Evolutionary conservation across 92 coral and sea anemone species (phyloP).

Genomic region (Palythoa grandiflora): DNA sequence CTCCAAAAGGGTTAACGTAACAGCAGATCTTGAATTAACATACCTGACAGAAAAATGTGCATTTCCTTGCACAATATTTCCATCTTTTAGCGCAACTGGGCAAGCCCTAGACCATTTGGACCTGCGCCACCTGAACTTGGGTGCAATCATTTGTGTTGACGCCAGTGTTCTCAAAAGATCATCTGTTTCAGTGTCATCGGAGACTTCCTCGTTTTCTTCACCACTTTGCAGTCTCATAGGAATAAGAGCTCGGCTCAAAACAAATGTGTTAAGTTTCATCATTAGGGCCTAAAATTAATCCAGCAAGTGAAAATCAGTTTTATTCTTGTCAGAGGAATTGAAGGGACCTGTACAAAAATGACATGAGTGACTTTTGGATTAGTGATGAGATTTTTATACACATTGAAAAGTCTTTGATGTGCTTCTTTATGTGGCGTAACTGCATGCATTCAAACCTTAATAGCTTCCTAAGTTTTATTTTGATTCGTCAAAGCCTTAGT

Average conservation of each 20-base stretch:
- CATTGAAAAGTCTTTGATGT: no score
- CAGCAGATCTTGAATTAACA: not conserved
- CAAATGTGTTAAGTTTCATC: slow-evolving; percentile 94
- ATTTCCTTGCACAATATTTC: slow-evolving; percentile 82
- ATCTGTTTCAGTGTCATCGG: slow-evolving; percentile 93
- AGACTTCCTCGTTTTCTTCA: slow-evolving; percentile 92
- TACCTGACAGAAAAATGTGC: slow-evolving; percentile 92
- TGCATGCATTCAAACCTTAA: no score
- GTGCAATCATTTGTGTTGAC: slow-evolving; percentile 91
- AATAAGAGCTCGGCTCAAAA: slow-evolving; percentile 88
- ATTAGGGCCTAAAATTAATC: slow-evolving; percentile 72
- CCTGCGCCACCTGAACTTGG: slow-evolving; percentile 97
- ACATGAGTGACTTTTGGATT: no score
- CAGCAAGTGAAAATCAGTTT: not conserved
- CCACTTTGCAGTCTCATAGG: slow-evolving; percentile 91
- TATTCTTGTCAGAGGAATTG: not conserved
- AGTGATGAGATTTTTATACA: no score
- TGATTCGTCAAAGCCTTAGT: no score
- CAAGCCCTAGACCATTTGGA: slow-evolving; percentile 92
- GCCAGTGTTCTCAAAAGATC: slow-evolving; percentile 94
- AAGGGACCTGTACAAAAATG: no score
- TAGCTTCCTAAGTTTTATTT: no score
- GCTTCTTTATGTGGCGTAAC: no score
- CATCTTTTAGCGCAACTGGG: slow-evolving; percentile 88
- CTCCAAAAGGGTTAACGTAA: no score